Base-by-base conservation (phyloP, 2,888 invertebrate species). In the Aphodius sticticus region DNA sequence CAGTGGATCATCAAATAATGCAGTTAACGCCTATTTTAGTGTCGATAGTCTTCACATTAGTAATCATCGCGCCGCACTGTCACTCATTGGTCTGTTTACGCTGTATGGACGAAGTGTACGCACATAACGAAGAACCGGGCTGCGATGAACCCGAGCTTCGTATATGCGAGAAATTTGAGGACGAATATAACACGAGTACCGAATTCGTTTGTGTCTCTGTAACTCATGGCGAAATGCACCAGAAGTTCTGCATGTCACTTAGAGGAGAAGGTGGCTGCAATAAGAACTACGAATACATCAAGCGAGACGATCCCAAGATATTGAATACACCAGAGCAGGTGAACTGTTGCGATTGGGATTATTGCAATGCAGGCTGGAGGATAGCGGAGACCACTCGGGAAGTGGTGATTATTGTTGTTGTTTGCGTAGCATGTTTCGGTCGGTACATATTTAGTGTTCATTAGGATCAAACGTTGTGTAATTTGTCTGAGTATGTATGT, bases 341-440 rank as follows among this genome's bases (percentile, higher is more conserved):
- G 74, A 15, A 74, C 35, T 74, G 74, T 36, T 74, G 74, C 36
- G 74, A 74, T 74, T n/a, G 36, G n/a, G 74, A 74, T 74, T 74
- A 26, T 74, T 74, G 74, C 36, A 74, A 74, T 5, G 53, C 53
- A 53, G 53, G 53, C 12, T 53, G 53, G 53, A 2, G 53, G 9
- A 7, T 53, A 53, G 53, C 53, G 12, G 53, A 53, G 53, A 53
- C 53, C 12, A 5, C 53, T 3, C 53, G 53, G 12, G 2, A 53
- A 9, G 2, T 53, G 12, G 53, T 53, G 9, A 12, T 53, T 9
- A 12, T 53, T 53, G 53, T 53, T 12, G 53, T 53, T 7, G 6
- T 53, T 12, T 53, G 53, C 53, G 12, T 53, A 9, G 53, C 53
- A 2, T 53, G 12, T 53, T 53, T 53, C 12, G 53, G 53, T 12